Conservation (phyloP, 2,888 invertebrate species). For the Clunio marinus region DNA sequence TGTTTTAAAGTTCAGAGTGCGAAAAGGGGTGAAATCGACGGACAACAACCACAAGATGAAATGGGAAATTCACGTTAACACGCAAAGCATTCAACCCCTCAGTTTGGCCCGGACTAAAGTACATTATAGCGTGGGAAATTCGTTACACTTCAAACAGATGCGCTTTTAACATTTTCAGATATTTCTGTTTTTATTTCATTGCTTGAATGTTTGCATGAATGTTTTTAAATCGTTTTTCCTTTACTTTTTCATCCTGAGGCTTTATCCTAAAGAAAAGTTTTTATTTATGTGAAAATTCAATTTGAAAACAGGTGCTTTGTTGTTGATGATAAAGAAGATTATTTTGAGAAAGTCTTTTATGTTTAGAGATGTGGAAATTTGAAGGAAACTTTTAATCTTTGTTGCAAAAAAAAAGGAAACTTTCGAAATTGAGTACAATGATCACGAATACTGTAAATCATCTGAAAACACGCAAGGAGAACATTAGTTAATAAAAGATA, state of each 20-base stretch:
- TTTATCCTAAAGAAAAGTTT: too few relatives aligned
- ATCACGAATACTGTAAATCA: background rate
- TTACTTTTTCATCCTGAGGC: too few relatives aligned
- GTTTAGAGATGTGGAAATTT: too few relatives aligned
- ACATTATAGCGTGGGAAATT: slow-evolving; percentile 51
- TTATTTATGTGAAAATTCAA: too few relatives aligned
- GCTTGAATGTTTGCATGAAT: too few relatives aligned
- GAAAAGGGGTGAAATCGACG: slow-evolving; percentile 22
- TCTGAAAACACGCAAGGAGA: background rate
- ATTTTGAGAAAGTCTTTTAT: too few relatives aligned
- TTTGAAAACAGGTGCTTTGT: background rate
- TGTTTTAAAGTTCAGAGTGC: background rate
- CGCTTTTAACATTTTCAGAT: slow-evolving; percentile 21
- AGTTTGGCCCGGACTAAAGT: slow-evolving; percentile 1
- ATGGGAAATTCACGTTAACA: background rate
- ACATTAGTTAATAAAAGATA: background rate
- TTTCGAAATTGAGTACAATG: too few relatives aligned
- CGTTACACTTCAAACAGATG: slow-evolving; percentile 42
- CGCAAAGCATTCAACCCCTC: background rate
- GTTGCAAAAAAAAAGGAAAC: background rate
- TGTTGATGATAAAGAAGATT: background rate
- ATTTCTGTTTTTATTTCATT: slow-evolving; percentile 18
- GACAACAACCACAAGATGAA: slow-evolving; percentile 1
- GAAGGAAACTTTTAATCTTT: background rate
- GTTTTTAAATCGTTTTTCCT: too few relatives aligned